Base-by-base conservation (phyloP, 2,113 vertebrate species). In the Mastomys natalensis region DNA sequence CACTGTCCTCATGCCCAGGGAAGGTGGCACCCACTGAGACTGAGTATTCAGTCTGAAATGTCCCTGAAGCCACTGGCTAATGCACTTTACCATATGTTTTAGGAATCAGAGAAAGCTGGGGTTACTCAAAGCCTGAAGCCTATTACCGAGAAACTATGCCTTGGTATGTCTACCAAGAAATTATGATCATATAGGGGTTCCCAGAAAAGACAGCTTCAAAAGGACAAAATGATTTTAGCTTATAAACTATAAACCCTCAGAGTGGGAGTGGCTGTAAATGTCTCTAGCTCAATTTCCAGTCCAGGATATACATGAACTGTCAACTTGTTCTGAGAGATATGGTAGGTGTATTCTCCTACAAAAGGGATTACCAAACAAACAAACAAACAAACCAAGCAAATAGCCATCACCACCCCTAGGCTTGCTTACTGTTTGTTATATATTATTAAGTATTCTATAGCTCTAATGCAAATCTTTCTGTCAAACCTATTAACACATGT, bases 141-240 rank as follows among this genome's bases (percentile, higher is more conserved):
- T 92, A 48, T 91, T 43, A 40, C 62, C 74, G 55, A 91, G 78
- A 94, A 87, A 45, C 55, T 26, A 1, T 64, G 37, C 53, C 24
- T 91, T 92, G 16, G 8, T 45, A 48, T 43, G 34, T 12, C 29
- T 89, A 24, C 40, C 93, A 92, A 48, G 87, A 93, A 90, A 45
- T 29, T 64, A 22, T 73, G 60, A 80, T 60, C 58, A 3, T 55
- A 92, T 80, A 95, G 34, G 19, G 9, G 87, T 6, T 85, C 17
- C 88, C 37, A 4, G 15, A 26, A 29, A 84, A 82, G 43, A 29
- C 51, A 29, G 22, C 29, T 68, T 87, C 45, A n/a, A 93, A 8
- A 76, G 22, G 43, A 87, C 91, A 96, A 87, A 31, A 68, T 45
- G 76, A 19, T 51, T 93, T 82, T n/a, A 26, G 29, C 62, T 89